These are phyloP conservation scores for Riptortus pedestris DNA, from an alignment of 1,140 invertebrate genomes.

Conservation along the genomic window DNA sequence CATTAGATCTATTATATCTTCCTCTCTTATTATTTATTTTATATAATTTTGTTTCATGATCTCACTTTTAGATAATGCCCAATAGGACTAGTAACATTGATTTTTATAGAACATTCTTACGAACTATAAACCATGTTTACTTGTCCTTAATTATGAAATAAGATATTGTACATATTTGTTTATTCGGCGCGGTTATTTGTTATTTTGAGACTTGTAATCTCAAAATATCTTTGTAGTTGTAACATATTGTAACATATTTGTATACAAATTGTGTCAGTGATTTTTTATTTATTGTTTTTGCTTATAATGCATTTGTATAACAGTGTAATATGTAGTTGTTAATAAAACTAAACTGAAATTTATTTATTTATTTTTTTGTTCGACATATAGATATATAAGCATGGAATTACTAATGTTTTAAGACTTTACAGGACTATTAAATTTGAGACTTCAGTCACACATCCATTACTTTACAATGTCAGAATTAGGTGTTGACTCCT, in stretches of 20 bases:
- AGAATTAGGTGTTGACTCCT: too few species aligned
- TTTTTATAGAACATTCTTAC: neutral
- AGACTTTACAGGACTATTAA: too few species aligned
- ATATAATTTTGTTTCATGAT: neutral
- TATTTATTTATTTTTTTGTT: too few species aligned
- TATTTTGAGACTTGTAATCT: too few species aligned
- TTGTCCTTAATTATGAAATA: neutral
- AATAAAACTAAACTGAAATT: slow-evolving; percentile 4
- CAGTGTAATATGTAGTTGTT: neutral
- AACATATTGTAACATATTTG: slow-evolving; percentile 8
- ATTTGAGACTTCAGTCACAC: too few species aligned
- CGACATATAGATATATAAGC: too few species aligned
- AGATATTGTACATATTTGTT: neutral
- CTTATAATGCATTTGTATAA: slow-evolving; percentile 5
- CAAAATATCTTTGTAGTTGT: slow-evolving; percentile 6
- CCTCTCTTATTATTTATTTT: too few species aligned
- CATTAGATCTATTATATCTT: too few species aligned
- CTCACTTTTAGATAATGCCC: neutral
- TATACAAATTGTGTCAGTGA: slow-evolving; percentile 3
- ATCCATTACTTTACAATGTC: too few species aligned
- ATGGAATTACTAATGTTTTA: too few species aligned
- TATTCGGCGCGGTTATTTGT: too few species aligned
- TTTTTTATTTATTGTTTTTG: slow-evolving; percentile 9
- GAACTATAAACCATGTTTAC: neutral
- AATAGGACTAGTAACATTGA: neutral